Percentiles rank a stretch among this genome's conserved stretches.
phyloP scores from a whole-genome alignment of 1,140 invertebrate genomes.

The Cylas formicarius region DNA sequence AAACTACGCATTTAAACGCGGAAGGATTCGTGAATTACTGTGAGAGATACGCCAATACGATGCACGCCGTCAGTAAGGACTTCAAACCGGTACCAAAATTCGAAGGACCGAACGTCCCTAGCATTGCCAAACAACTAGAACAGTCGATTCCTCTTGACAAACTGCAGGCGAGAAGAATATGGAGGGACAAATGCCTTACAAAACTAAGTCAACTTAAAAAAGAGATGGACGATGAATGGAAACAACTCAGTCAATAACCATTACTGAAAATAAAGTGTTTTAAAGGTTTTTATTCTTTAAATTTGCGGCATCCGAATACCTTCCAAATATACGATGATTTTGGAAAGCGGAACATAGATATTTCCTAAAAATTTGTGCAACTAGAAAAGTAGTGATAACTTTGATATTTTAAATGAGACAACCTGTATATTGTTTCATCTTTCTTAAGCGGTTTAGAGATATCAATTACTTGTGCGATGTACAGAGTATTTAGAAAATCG shows the following conservation, averaged over 20 bases:
- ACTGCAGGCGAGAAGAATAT: slow-evolving; percentile 64
- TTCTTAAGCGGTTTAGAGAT: too few species aligned
- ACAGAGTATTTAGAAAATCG: too few species aligned
- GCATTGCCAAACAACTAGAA: slow-evolving; percentile 63
- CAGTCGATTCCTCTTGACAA: slow-evolving; percentile 67
- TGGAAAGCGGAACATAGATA: too few species aligned
- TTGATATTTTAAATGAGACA: too few species aligned
- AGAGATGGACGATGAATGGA: slow-evolving; percentile 45
- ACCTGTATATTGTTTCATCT: too few species aligned
- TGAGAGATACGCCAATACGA: slow-evolving; percentile 70
- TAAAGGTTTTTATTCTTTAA: too few species aligned
- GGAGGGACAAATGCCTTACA: slow-evolving; percentile 78
- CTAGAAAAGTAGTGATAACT: too few species aligned
- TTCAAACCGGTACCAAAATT: slow-evolving; percentile 69
- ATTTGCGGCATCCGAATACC: too few species aligned
- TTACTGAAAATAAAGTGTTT: too few species aligned
- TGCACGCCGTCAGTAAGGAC: slow-evolving; percentile 67
- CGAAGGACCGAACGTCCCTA: slow-evolving; percentile 54
- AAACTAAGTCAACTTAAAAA: slow-evolving; percentile 76
- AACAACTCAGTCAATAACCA: slow-evolving; percentile 8
- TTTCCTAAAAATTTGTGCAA: too few species aligned
- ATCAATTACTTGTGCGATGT: too few species aligned
- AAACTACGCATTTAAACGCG: slow-evolving; percentile 92
- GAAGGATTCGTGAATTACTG: slow-evolving; percentile 73
- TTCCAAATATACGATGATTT: too few species aligned